phyloP scores from a whole-genome alignment of 2,888 invertebrate species.

The Tholera decimalis region DNA sequence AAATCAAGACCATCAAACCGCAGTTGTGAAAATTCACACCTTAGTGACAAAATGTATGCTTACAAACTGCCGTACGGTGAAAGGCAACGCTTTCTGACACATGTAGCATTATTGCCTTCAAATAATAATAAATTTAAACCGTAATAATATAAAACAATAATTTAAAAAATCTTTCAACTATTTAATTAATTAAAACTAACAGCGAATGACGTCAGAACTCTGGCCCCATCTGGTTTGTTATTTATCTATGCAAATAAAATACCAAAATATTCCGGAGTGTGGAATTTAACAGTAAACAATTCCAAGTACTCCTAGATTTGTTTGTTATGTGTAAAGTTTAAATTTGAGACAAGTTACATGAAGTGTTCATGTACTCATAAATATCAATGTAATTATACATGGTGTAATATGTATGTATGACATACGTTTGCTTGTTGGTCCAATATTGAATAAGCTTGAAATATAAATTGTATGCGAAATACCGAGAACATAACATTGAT shows the following conservation, averaged over 20 bases:
- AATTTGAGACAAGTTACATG: constrained; percentile 1
- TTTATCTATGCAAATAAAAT: constrained; percentile 46
- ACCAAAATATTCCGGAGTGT: constrained; percentile 35
- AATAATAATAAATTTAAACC: not conserved
- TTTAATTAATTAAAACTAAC: constrained; percentile 12
- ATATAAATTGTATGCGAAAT: constrained; percentile 1
- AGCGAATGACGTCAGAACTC: constrained; percentile 48
- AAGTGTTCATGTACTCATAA: not conserved
- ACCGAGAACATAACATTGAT: constrained; percentile 23
- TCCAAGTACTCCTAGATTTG: constrained; percentile 26
- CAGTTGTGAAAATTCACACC: constrained; percentile 32
- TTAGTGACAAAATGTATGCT: constrained; percentile 18
- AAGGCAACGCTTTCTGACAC: constrained; percentile 14
- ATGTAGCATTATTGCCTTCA: not conserved
- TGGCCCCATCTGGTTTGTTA: constrained; percentile 41
- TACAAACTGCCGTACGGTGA: constrained; percentile 10
- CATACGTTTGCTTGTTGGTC: not conserved
- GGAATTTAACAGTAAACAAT: constrained; percentile 57
- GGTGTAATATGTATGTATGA: not conserved
- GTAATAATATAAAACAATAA: not conserved
- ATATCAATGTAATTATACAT: not conserved
- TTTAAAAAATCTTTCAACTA: not conserved
- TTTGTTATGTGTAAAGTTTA: constrained; percentile 25
- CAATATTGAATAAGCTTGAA: constrained; percentile 5
- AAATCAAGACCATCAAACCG: constrained; percentile 12